phyloP scores from a whole-genome alignment of 2,797 vertebrate genomes.

The Enteromius radiatus region DNA sequence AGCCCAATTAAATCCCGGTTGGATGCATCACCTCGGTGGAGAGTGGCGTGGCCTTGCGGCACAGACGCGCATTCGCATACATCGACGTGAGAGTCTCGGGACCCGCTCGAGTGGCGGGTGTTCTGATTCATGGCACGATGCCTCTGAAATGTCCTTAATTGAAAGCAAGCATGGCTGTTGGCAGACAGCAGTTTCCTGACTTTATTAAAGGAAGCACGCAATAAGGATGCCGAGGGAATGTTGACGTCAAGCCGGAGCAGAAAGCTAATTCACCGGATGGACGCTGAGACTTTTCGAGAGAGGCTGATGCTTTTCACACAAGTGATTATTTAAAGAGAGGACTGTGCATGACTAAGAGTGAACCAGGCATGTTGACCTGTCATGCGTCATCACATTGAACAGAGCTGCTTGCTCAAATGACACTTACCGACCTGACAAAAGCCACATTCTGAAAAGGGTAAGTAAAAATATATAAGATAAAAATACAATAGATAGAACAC shows the following conservation, averaged over 20 bases:
- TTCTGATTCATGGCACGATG: constrained; percentile 63
- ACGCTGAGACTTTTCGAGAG: not conserved
- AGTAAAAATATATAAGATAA: not conserved
- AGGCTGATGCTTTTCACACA: constrained; percentile 4
- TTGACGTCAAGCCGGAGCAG: constrained; percentile 20
- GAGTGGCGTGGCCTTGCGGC: constrained; percentile 73
- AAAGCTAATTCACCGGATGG: not conserved
- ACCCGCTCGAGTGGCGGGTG: constrained; percentile 33
- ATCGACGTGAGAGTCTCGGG: constrained; percentile 35
- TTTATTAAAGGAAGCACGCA: constrained; percentile 46
- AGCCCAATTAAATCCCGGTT: constrained; percentile 87
- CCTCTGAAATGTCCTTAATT: constrained; percentile 61
- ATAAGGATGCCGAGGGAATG: constrained; percentile 22
- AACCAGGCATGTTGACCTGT: not conserved
- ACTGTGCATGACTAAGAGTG: constrained; percentile 1
- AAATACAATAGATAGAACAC: not conserved
- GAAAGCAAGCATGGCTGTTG: constrained; percentile 48
- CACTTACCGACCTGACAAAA: not conserved
- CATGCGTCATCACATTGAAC: not conserved
- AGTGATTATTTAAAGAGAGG: constrained; percentile 18
- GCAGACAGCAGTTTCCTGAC: constrained; percentile 41
- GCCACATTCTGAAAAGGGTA: not conserved
- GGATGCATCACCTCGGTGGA: constrained; percentile 78
- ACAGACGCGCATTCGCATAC: constrained; percentile 69
- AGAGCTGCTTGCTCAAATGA: not conserved